Percentiles rank a stretch among this genome's conserved stretches.
phyloP scores from a whole-genome alignment of 2,113 vertebrate genomes.

The Callopanchax toddi region DNA sequence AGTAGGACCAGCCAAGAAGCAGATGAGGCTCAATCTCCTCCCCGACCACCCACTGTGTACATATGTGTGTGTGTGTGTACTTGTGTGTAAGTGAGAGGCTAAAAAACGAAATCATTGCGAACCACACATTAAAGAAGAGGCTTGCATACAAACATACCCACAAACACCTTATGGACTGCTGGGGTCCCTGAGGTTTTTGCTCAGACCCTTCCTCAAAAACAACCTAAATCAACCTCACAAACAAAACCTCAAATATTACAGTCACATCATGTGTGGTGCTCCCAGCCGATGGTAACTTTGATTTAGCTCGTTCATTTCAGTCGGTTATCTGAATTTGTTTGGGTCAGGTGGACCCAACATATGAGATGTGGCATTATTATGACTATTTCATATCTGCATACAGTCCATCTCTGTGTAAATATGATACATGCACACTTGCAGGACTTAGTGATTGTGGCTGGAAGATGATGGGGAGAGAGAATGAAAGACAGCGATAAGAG shows the following conservation, averaged over 20 bases:
- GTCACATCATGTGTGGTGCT: neutral
- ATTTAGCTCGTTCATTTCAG: conserved; percentile 30
- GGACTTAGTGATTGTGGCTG: conserved; percentile 24
- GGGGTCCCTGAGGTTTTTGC: conserved; percentile 47
- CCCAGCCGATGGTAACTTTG: conserved; percentile 19
- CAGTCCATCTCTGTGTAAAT: conserved; percentile 26
- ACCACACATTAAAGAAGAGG: too few relatives aligned
- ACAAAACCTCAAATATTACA: neutral
- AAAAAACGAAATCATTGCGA: conserved; percentile 31
- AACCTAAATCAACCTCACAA: conserved; percentile 31
- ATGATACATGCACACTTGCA: conserved; percentile 7
- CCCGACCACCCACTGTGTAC: conserved; percentile 26
- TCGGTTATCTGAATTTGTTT: conserved; percentile 5
- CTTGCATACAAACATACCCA: conserved; percentile 1
- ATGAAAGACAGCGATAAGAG: conserved; percentile 24
- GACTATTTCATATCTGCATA: conserved; percentile 26
- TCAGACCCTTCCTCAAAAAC: conserved; percentile 35
- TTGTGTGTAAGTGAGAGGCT: neutral
- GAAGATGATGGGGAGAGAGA: conserved; percentile 25
- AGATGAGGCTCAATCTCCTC: conserved; percentile 61
- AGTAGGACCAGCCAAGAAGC: conserved; percentile 51
- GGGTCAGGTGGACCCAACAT: conserved; percentile 14
- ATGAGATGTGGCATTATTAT: conserved; percentile 10
- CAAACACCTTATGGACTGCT: conserved; percentile 34
- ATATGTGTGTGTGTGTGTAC: conserved; percentile 11